These are phyloP conservation scores for rabbit (Oryctolagus cuniculus) DNA, from an alignment of 2,113 vertebrate species.

Conservation along the genomic window mOryCun1.1 NC_091435.1:167857001-167857500, in stretches of 20 bases:
- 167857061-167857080: background rate
- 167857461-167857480: background rate
- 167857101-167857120: background rate
- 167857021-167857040: background rate
- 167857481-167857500: background rate
- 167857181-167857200: background rate
- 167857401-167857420: too few species aligned
- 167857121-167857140: background rate
- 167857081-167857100: background rate
- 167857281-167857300: background rate
- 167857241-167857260: background rate
- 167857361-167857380: background rate
- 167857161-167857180: background rate
- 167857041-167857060: background rate
- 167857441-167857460: background rate
- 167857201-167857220: background rate
- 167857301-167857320: background rate
- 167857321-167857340: background rate
- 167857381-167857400: background rate
- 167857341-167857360: background rate
- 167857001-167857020: constrained; percentile 23
- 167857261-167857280: background rate
- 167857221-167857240: background rate
- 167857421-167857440: background rate
- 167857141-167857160: background rate